Evolutionary conservation across 1,140 invertebrate species (phyloP).

Genomic region (Drosophila paulistorum): DNA sequence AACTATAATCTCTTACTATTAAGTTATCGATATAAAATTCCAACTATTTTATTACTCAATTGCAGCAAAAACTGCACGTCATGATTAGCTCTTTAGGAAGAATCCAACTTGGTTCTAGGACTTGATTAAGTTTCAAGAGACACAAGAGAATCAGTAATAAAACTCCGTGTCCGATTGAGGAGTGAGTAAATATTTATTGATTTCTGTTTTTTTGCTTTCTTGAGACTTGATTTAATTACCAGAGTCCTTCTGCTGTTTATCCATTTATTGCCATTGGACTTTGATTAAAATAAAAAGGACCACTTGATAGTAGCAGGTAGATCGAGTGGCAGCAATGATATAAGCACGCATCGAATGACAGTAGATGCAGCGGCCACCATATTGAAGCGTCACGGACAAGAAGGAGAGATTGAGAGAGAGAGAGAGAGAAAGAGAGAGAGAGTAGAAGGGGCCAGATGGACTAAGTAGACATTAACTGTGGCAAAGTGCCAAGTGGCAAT

Average conservation of each 20-base stretch:
- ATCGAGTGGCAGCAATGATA: slow-evolving; percentile 5
- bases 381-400: not conserved
- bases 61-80: not conserved
- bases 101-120: not conserved
- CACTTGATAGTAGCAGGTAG: slow-evolving; percentile 7
- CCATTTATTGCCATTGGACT: slow-evolving; percentile 6
- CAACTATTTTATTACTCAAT: too few relatives aligned
- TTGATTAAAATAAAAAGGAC: slow-evolving; percentile 9
- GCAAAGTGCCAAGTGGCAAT: slow-evolving; percentile 18
- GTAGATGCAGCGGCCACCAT: slow-evolving; percentile 6
- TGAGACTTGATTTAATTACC: slow-evolving; percentile 10
- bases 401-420: too few relatives aligned
- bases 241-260: not conserved
- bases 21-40: too few relatives aligned
- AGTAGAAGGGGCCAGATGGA: slow-evolving; percentile 1
- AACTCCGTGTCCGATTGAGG: not conserved
- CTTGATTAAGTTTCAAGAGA: slow-evolving; percentile 9
- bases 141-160: not conserved
- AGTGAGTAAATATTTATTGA: slow-evolving; percentile 9
- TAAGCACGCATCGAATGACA: slow-evolving; percentile 8
- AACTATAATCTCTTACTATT: too few relatives aligned
- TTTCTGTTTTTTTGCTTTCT: not conserved
- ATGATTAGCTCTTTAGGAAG: not conserved
- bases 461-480: slow-evolving; percentile 44
- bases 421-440: not conserved